A percentile compares a stretch with the other conserved stretches of the same genome.
Evolutionary conservation across 2,888 invertebrate genomes (phyloP).

Genomic region (Altica lythri): DNA sequence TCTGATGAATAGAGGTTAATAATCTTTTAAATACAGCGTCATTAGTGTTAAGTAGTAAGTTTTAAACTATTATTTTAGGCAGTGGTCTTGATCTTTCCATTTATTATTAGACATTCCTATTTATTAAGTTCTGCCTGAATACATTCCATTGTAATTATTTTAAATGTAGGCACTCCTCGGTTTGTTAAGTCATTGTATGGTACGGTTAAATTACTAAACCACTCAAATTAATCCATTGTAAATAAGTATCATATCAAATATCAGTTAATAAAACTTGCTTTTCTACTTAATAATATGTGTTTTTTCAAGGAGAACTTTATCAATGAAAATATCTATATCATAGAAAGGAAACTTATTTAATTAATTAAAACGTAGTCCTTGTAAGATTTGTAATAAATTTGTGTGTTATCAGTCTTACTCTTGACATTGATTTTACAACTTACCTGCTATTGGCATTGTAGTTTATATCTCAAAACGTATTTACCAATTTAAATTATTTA

Average conservation of each 20-base stretch:
- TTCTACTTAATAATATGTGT: too few relatives aligned
- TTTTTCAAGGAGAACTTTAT: neutral
- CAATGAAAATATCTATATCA: neutral
- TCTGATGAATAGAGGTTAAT: slow-evolving; percentile 10
- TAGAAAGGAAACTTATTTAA: neutral
- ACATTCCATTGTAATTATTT: slow-evolving; percentile 3
- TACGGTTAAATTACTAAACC: slow-evolving; percentile 9
- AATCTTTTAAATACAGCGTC: slow-evolving; percentile 8
- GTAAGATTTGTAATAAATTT: too few relatives aligned
- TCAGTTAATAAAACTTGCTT: too few relatives aligned
- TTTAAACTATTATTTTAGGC: too few relatives aligned
- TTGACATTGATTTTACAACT: too few relatives aligned
- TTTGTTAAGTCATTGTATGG: slow-evolving; percentile 5
- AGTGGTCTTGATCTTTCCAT: neutral
- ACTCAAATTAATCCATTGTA: too few relatives aligned
- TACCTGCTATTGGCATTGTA: too few relatives aligned
- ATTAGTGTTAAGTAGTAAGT: neutral
- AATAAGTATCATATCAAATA: too few relatives aligned
- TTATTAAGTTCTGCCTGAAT: slow-evolving; percentile 9
- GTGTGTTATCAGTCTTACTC: too few relatives aligned
- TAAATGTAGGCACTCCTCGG: slow-evolving; percentile 12
- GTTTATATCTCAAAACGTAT: too few relatives aligned
- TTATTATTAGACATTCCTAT: neutral
- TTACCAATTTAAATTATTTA: too few relatives aligned
- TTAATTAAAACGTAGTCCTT: neutral